Base-by-base conservation (phyloP, 2,797 vertebrate species). In the Amphiprion clarkii region DNA sequence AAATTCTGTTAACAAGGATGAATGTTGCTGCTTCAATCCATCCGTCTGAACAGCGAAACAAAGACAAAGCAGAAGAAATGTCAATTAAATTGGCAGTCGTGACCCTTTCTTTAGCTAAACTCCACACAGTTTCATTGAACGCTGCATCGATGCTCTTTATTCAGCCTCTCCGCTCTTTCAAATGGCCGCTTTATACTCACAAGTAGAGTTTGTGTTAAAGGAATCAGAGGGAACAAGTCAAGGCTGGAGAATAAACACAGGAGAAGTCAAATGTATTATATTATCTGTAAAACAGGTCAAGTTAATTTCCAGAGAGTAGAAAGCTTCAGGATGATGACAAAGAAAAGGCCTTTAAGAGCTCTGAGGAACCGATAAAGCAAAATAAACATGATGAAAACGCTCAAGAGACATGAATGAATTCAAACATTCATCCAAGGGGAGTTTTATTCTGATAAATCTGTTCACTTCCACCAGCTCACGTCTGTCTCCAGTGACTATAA, bases 91-190 rank as follows among this genome's bases (percentile, higher is more conserved):
- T 67, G 49, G 14, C 10, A 65, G 27, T 1, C 44, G 31, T 31
- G 31, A 31, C 27, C 27, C 27, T 27, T 27, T 27, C 27, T 27
- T 27, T 27, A 27, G 27, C 27, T 27, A 27, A 27, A 4, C 27
- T 27, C 27, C 27, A 27, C 27, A 27, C 27, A 27, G 36, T 70
- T 71, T 46, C 44, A 65, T 5, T 44, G 5, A 65, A 49, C 21
- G 27, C 10, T 53, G 3, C 14, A 40, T 53, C 12, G 1, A 66
- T 6, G 7, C 4, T 36, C 49, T 61, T 25, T 17, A 53, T 66
- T 67, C 27, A n/a, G 27, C 58, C 29, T 31, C n/a, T 40, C 46
- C 66, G 27, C 53, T 63, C 62, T 56, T 74, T 67, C 3, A 73
- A 59, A 73, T 25, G 11, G 55, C 33, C 5, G 46, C 12, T 21